Base-by-base conservation (phyloP, 2,888 invertebrate species). In the Drosophila sordidula region DNA sequence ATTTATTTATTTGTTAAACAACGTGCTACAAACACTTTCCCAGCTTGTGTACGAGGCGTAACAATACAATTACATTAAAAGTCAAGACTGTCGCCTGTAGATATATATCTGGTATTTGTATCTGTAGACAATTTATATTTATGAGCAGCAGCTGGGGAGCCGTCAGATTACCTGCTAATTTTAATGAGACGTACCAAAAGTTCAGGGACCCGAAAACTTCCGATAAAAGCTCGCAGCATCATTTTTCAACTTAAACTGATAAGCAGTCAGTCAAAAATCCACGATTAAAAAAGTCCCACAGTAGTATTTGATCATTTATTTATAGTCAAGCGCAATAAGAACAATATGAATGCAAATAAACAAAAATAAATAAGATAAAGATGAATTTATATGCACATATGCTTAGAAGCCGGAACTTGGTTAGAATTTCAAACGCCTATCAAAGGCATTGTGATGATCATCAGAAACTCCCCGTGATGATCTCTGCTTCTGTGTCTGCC, bases 351-450 rank as follows among this genome's bases (percentile, higher is more conserved):
- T 71, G 57, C 69, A 78, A 81, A 80, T 73, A 6, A 63, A 49
- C 12, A 45, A 42, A 44, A 56, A 57, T 57, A 57, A 65, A 65
- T 44, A 56, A 67, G 25, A 26, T 47, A 38, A 11, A 38, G 16
- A 46, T 55, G 41, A 52, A 26, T 56, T 58, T 18, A 52, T 78
- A 86, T 75, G 73, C 84, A 75, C 72, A 86, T 79, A 69, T 67
- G 65, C 12, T 71, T 71, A 70, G 44, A 41, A 88, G 68, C 87
- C 89, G 83, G 89, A 83, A 83, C 74, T 83, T 52, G 59, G 50
- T 67, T 42, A 50, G 51, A 64, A 61, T 52, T n/a, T 58, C 47
- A 34, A 67, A 55, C 49, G 67, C 65, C 55, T 56, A 51, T 52
- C 36, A 50, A 25, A 29, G 6, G 12, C 34, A 14, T 32, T 11